Evolutionary conservation across 2,113 vertebrate genomes (phyloP), one percentile per base, ranked within the genome.

Genomic region (Dasypus novemcinctus): DNA sequence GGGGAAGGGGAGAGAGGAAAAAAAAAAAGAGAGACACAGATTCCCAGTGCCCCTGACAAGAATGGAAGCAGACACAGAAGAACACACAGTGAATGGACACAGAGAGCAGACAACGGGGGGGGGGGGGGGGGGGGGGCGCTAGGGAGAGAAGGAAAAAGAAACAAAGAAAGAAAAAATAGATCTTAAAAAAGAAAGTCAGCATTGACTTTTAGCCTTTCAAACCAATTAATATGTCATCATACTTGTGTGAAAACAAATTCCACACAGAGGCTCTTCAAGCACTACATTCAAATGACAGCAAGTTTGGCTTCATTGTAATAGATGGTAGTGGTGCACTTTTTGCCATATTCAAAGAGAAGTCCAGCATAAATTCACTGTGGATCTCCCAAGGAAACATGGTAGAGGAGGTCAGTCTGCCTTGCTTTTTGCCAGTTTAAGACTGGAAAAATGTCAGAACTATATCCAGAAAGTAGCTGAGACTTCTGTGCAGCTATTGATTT

Each of bases 141-240:
- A n/a, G n/a, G n/a, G n/a, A n/a, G n/a, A n/a, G n/a, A n/a, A n/a
- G n/a, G n/a, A n/a, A n/a, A n/a, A n/a, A n/a, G n/a, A n/a, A n/a
- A n/a, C n/a, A n/a, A n/a, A n/a, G n/a, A n/a, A n/a, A n/a, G n/a
- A n/a, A n/a, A n/a, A n/a, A n/a, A n/a, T n/a, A n/a, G n/a, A n/a
- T n/a, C n/a, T n/a, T n/a, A n/a, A n/a, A n/a, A n/a, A 99, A 99
- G 98, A 99, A 99, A 99, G 99, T 99, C 96, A 99, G 99, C 98
- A 99, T 99, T 92, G 99, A 99, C 98, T 99, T 99, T 98, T 99
- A 99, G 98, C 99, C 99, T 98, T 99, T 99, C 98, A 99, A 99
- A 98, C 99, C 99, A 98, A 99, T 99, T 98, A 99, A 99, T 99
- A 99, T 99, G 0, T 99, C 99, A 29, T 98, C 99, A 97, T 99